A percentile compares a stretch with the other conserved stretches of the same genome.
Conservation (phyloP, 2,888 invertebrate species). For the Sturmia bella region DNA sequence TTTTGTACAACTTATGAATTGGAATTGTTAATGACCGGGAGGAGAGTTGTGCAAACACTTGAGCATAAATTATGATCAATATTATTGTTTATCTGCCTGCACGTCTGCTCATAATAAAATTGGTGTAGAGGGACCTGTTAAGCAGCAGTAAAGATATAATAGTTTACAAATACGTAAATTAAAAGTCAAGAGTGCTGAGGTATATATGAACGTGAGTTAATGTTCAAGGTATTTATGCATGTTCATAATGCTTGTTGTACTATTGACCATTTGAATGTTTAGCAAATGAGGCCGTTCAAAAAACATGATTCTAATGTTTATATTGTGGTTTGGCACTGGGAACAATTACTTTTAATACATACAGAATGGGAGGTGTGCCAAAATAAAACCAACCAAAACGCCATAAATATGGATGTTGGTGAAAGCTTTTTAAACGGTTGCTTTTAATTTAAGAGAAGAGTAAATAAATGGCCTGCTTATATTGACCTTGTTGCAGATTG, state of each 20-base stretch:
- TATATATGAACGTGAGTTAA: neutral
- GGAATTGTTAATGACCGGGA: constrained; percentile 51
- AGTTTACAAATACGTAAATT: constrained; percentile 4
- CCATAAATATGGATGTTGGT: neutral
- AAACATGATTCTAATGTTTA: constrained; percentile 56
- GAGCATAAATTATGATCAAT: neutral
- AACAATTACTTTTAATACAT: constrained; percentile 44
- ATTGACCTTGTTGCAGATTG: constrained; percentile 54
- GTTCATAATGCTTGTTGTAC: neutral
- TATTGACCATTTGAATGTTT: constrained; percentile 30
- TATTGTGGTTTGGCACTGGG: constrained; percentile 56
- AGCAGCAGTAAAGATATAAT: neutral
- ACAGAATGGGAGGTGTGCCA: neutral
- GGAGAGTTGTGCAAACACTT: neutral
- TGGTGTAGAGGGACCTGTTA: neutral
- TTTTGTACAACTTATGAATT: constrained; percentile 45
- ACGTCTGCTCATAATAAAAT: neutral
- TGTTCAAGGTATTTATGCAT: neutral
- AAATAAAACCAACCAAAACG: neutral
- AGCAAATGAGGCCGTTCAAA: constrained; percentile 51
- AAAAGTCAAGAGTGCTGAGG: neutral
- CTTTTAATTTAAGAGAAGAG: constrained; percentile 24
- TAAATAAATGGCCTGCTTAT: constrained; percentile 53
- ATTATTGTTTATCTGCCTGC: constrained; percentile 1
- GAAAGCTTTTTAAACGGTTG: constrained; percentile 45